Conservation (phyloP, 1,140 invertebrate genomes). For the Euura lappo region DNA sequence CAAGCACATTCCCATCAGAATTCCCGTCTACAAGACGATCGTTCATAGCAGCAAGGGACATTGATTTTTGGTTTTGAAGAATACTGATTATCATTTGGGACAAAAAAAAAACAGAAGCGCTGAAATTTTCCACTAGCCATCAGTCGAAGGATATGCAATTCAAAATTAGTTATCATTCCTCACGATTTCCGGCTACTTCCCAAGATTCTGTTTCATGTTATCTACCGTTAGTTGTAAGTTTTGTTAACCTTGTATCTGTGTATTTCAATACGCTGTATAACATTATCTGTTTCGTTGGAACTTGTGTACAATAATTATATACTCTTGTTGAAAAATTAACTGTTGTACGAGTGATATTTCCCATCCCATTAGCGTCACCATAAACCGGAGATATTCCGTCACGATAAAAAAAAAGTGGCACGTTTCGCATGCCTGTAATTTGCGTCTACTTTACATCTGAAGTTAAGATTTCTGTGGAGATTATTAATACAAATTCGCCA, state of each 20-base stretch:
- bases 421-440: too few species aligned
- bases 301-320: background rate
- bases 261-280: background rate
- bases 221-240: background rate
- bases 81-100: background rate
- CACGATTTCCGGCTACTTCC: too few species aligned
- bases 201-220: background rate
- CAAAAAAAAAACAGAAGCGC: too few species aligned
- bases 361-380: background rate
- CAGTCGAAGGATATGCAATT: background rate
- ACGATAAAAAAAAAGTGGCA: too few species aligned
- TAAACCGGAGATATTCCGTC: background rate
- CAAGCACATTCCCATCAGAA: constrained; percentile 51
- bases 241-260: background rate
- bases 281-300: background rate
- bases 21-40: constrained; percentile 49
- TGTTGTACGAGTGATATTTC: background rate
- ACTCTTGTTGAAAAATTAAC: background rate
- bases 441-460: too few species aligned
- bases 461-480: too few species aligned
- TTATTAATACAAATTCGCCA: too few species aligned
- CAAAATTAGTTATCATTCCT: background rate
- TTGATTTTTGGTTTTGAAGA: constrained; percentile 8
- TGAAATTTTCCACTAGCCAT: too few species aligned
- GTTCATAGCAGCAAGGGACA: constrained; percentile 36